Evolutionary conservation across 2,888 invertebrate species (phyloP), one percentile per base, ranked within the genome.

Genomic region (Odontomyia ornata): DNA sequence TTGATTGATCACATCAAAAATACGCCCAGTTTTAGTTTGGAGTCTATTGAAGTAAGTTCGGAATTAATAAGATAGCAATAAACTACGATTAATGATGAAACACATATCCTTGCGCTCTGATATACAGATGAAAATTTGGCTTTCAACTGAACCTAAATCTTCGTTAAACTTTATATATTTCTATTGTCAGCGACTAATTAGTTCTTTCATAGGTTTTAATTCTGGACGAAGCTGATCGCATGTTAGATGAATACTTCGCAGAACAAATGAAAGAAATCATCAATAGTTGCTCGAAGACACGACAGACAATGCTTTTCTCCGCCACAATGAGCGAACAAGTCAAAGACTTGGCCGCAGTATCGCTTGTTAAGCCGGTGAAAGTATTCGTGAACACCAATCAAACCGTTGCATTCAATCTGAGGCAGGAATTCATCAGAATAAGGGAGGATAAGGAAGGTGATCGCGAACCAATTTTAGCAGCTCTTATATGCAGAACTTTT

Each of bases 311-410:
- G 91, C 88, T 99, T 77, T 99, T 99, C 88, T 99, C 99, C 0
- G 99, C 99, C 46, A 99, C 99, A 15, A 99, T 99, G 98, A 97
- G 97, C n/a, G 98, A 98, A 76, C 93, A 95, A 86, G 98, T 98
- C n/a, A 93, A 96, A 86, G 97, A 97, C 86, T 88, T 99, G 76
- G 98, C 97, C 0, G 92, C 96, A 0, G 95, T 99, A 0, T 98
- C 98, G 0, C 88, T 99, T 28, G 91, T 93, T 80, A 95, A 95
- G 82, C 99, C 99, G 0, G 94, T 98, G 30, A 95, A 95, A 84
- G 90, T 99, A 77, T 99, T 99, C 86, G 95, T 99, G 0, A 97
- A 99, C 85, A 96, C 95, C 80, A 98, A 98, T 85, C 95, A 95
- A 82, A 96, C 97, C 81, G 97, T 99, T 0, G 98, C 99, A 0